phyloP scores from a whole-genome alignment of 1,140 invertebrate genomes.

The Zaprionus africanus region DNA sequence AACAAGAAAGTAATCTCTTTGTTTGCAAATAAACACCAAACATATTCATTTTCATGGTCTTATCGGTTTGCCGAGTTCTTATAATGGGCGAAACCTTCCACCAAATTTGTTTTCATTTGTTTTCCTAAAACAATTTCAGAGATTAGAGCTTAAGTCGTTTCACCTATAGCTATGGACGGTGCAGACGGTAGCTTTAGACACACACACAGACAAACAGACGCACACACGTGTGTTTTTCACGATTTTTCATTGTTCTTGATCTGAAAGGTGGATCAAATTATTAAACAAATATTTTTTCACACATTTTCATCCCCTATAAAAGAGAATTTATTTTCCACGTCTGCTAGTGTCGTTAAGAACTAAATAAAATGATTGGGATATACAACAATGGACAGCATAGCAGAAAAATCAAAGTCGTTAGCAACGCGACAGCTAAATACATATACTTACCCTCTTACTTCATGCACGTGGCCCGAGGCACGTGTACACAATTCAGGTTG shows the following conservation, averaged over 20 bases:
- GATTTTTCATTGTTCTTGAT: slow-evolving; percentile 47
- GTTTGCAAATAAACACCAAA: not conserved
- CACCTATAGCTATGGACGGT: slow-evolving; percentile 31
- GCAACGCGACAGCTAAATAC: slow-evolving; percentile 62
- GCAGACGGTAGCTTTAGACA: slow-evolving; percentile 37
- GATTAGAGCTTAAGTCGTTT: slow-evolving; percentile 49
- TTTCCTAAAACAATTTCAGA: slow-evolving; percentile 24
- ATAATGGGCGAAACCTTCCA: slow-evolving; percentile 1
- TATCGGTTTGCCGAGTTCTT: not conserved
- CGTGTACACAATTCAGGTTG: slow-evolving; percentile 82
- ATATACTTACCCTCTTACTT: slow-evolving; percentile 68
- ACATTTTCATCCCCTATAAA: slow-evolving; percentile 69
- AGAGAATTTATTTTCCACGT: slow-evolving; percentile 60
- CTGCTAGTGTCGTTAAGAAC: slow-evolving; percentile 80
- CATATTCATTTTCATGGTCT: not conserved
- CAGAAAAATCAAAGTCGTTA: slow-evolving; percentile 74
- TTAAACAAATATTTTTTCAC: slow-evolving; percentile 73
- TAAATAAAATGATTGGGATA: slow-evolving; percentile 69
- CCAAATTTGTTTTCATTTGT: slow-evolving; percentile 29
- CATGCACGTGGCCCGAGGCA: slow-evolving; percentile 74
- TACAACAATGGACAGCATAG: slow-evolving; percentile 52
- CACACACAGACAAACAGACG: slow-evolving; percentile 21
- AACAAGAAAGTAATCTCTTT: not conserved
- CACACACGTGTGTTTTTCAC: slow-evolving; percentile 56
- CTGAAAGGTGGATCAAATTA: slow-evolving; percentile 57